Evolutionary conservation across 2,797 vertebrate genomes (phyloP).

Genomic region (Rhynchonycteris naso): DNA sequence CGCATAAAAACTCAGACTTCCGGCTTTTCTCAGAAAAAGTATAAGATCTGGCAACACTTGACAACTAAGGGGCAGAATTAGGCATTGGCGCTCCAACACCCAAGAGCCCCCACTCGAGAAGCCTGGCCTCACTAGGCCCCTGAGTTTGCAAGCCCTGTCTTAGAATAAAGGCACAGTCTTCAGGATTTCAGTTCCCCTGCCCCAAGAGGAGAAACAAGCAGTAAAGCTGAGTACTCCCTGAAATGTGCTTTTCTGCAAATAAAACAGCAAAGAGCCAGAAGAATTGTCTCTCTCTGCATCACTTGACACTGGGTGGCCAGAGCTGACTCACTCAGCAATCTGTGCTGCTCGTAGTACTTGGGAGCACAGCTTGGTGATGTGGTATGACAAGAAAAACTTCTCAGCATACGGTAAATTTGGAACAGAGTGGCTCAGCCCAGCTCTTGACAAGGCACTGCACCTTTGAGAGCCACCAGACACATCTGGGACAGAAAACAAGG

Average conservation of each 20-base stretch:
- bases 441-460: not conserved
- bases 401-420: not conserved
- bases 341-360: not conserved
- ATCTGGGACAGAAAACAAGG: not conserved
- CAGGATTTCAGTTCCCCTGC: not conserved
- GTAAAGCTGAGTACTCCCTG: not conserved
- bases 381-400: not conserved
- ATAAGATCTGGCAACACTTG: not conserved
- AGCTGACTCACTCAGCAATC: not conserved
- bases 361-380: not conserved
- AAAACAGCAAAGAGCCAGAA: not conserved
- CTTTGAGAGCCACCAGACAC: not conserved
- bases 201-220: not conserved
- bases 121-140: not conserved
- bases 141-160: not conserved
- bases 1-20: slow-evolving; percentile 10
- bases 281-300: not conserved
- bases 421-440: not conserved
- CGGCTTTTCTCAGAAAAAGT: not conserved
- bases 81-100: not conserved
- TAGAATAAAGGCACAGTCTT: not conserved
- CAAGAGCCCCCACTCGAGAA: no score
- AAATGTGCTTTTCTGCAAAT: slow-evolving; percentile 44
- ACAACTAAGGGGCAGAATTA: not conserved
- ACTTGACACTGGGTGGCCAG: not conserved